phyloP scores from a whole-genome alignment of 2,888 invertebrate species.

The Lapara coniferarum region DNA sequence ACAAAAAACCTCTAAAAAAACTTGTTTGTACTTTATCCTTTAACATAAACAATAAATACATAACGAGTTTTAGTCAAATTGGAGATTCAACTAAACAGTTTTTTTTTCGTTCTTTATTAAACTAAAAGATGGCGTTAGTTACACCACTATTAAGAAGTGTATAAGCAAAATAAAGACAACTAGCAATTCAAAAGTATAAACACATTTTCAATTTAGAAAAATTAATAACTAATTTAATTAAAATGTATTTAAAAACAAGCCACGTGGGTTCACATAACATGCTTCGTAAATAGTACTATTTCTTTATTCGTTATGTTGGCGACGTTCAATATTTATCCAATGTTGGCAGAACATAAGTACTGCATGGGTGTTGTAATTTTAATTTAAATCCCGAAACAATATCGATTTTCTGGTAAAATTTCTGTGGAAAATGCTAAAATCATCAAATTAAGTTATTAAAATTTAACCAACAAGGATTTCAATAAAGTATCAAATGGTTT shows the following conservation, averaged over 20 bases:
- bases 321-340: constrained; percentile 33
- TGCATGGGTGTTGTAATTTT: constrained; percentile 33
- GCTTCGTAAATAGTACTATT: constrained; percentile 48
- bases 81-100: too few relatives aligned
- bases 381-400: constrained; percentile 27
- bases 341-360: constrained; percentile 42
- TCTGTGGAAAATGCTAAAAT: not conserved
- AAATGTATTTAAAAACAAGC: constrained; percentile 4
- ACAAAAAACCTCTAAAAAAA: too few relatives aligned
- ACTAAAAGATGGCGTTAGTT: constrained; percentile 9
- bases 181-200: too few relatives aligned
- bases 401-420: not conserved
- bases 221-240: not conserved
- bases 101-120: not conserved
- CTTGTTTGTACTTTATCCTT: too few relatives aligned
- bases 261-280: constrained; percentile 36
- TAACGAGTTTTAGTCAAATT: too few relatives aligned
- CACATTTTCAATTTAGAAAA: not conserved
- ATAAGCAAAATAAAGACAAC: not conserved
- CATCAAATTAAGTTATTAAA: too few relatives aligned
- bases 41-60: too few relatives aligned
- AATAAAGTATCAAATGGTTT: too few relatives aligned
- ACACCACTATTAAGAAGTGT: not conserved
- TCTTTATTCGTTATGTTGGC: constrained; percentile 50
- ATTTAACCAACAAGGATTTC: too few relatives aligned